A percentile compares a stretch with the other conserved stretches of the same genome.
phyloP scores from a whole-genome alignment of 2,113 vertebrate species.

The Malurus cyaneus region DNA sequence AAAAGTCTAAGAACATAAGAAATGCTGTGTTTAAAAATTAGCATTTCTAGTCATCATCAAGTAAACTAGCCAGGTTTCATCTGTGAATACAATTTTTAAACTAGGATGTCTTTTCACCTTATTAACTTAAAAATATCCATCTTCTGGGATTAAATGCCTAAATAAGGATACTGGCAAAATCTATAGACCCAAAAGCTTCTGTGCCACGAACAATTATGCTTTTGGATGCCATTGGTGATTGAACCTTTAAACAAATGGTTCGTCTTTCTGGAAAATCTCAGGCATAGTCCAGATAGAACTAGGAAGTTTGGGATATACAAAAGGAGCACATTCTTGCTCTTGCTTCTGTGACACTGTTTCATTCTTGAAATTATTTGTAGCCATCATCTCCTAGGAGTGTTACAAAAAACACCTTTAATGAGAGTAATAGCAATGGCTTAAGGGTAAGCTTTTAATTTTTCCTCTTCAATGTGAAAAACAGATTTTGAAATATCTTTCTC shows the following conservation, averaged over 20 bases:
- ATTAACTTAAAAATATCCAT: not conserved
- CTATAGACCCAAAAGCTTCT: not conserved
- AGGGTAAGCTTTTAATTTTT: not conserved
- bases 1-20: not conserved
- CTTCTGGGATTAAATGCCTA: not conserved
- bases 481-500: not conserved
- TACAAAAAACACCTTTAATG: not conserved
- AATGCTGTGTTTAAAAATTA: not conserved
- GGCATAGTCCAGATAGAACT: not conserved
- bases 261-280: not conserved
- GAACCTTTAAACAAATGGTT: not conserved
- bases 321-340: not conserved
- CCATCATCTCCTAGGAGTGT: not conserved
- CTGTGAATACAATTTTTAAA: not conserved
- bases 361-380: not conserved
- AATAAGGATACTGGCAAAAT: not conserved
- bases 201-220: not conserved
- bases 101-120: not conserved
- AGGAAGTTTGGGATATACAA: not conserved
- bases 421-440: not conserved
- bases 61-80: not conserved
- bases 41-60: not conserved
- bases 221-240: not conserved
- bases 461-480: not conserved
- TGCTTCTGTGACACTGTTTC: not conserved